phyloP scores from a whole-genome alignment of 35 echinoderm and acorn worm species.

The Holothuria glaberrima region DNA sequence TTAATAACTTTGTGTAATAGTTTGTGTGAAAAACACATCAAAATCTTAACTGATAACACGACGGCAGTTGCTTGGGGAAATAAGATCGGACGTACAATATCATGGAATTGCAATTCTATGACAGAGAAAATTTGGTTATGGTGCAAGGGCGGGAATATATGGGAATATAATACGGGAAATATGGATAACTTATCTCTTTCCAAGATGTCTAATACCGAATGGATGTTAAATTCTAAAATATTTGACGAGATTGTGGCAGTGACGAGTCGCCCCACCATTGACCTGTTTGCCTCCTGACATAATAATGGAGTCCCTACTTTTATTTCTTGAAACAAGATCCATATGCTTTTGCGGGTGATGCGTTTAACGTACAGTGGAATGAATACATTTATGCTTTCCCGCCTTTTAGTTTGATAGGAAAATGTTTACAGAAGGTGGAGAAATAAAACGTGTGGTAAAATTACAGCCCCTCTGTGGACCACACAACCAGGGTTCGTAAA shows the following conservation, averaged over 20 bases:
- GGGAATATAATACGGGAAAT: background rate
- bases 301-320: constrained; percentile 38
- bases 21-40: background rate
- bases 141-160: constrained; percentile 14
- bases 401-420: constrained; percentile 30
- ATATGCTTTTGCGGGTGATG: constrained; percentile 37
- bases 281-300: constrained; percentile 47
- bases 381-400: background rate
- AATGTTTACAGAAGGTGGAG: constrained; percentile 25
- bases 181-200: background rate
- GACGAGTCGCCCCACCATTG: constrained; percentile 31
- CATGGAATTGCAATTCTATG: constrained; percentile 36
- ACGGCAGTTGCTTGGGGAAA: constrained; percentile 60
- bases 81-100: constrained; percentile 63
- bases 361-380: constrained; percentile 20
- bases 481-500: constrained; percentile 54
- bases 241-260: background rate
- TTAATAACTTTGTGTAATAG: background rate
- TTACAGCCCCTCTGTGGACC: constrained; percentile 28
- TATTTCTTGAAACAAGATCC: constrained; percentile 52
- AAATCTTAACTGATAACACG: too few species aligned
- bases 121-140: constrained; percentile 58
- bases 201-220: too few species aligned
- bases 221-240: background rate
- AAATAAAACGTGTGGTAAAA: background rate